Conservation (phyloP, 2,797 vertebrate genomes). For the Sebastes hubbsi region DNA sequence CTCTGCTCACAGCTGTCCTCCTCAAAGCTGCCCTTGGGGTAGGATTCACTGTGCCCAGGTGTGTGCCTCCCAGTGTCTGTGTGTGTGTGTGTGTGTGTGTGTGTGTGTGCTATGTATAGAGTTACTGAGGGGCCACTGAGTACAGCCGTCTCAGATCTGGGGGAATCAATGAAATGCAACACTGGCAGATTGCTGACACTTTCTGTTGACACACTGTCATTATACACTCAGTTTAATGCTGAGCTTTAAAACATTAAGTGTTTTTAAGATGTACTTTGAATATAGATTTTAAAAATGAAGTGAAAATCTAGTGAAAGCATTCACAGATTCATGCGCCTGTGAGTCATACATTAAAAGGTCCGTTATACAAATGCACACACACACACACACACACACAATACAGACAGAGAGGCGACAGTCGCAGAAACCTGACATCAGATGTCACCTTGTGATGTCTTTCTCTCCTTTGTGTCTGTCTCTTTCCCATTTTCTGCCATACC, state of each 20-base stretch:
- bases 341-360: background rate
- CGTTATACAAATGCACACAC: background rate
- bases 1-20: conserved; percentile 35
- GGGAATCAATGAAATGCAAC: conserved; percentile 61
- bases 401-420: conserved; percentile 47
- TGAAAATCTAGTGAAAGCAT: background rate
- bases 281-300: background rate
- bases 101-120: conserved; percentile 33
- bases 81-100: background rate
- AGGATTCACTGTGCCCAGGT: conserved; percentile 64
- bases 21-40: conserved; percentile 51
- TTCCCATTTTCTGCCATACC: background rate
- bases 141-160: conserved; percentile 62
- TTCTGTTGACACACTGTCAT: conserved; percentile 54
- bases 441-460: conserved; percentile 55
- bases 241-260: background rate
- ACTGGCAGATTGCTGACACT: conserved; percentile 54
- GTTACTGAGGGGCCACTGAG: conserved; percentile 59
- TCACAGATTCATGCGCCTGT: background rate
- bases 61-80: conserved; percentile 25
- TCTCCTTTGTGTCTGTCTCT: conserved; percentile 34
- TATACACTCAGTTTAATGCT: conserved; percentile 21
- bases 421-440: conserved; percentile 57
- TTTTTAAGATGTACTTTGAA: background rate
- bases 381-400: background rate